These are phyloP conservation scores for Philhelius pedissequus DNA, from an alignment of 2,888 invertebrate genomes.

Conservation along the genomic window DNA sequence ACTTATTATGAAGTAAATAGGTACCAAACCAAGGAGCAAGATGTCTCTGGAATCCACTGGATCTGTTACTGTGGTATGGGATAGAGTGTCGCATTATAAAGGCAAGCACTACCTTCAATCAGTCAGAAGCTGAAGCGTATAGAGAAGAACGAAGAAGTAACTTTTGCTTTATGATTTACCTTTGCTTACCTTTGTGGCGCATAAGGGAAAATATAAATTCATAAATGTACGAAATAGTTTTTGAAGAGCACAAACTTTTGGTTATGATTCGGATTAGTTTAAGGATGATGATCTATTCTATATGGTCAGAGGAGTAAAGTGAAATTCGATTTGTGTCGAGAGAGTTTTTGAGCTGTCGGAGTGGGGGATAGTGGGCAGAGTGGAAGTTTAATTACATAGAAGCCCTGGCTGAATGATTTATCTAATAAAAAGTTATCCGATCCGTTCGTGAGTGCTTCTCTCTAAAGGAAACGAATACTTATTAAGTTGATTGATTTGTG, in stretches of 20 bases:
- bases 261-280: constrained; percentile 45
- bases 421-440: constrained; percentile 5
- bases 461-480: background rate
- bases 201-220: background rate
- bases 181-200: constrained; percentile 4
- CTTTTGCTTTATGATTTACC: constrained; percentile 33
- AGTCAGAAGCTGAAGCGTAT: constrained; percentile 5
- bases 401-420: constrained; percentile 22
- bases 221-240: constrained; percentile 41
- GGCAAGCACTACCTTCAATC: constrained; percentile 51
- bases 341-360: constrained; percentile 17
- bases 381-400: constrained; percentile 43
- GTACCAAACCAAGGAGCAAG: background rate
- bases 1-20: constrained; percentile 62
- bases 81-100: background rate
- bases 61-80: too few species aligned
- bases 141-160: background rate
- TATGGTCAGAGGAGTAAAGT: constrained; percentile 12
- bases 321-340: constrained; percentile 42
- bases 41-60: background rate
- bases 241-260: constrained; percentile 22
- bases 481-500: background rate
- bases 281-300: too few species aligned
- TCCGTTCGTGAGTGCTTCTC: background rate
- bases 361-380: background rate